Conservation (phyloP, 2,888 invertebrate species). For the Acronicta psi region DNA sequence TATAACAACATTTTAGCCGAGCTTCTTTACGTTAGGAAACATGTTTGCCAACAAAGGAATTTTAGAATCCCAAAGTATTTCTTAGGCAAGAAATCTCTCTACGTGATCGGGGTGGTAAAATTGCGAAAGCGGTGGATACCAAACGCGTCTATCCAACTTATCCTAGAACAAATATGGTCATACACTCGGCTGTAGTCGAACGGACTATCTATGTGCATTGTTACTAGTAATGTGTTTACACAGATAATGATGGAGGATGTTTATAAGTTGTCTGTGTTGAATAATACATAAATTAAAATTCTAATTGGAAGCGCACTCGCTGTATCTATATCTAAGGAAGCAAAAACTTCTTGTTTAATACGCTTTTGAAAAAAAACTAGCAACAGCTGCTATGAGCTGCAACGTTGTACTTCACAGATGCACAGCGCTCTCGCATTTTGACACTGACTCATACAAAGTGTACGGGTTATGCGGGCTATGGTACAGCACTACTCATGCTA, state of each 20-base stretch:
- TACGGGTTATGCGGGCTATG: conserved; percentile 51
- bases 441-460: conserved; percentile 48
- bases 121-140: conserved; percentile 65
- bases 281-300: conserved; percentile 48
- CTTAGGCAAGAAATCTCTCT: conserved; percentile 68
- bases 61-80: conserved; percentile 69
- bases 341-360: conserved; percentile 14
- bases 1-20: conserved; percentile 38
- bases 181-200: conserved; percentile 62
- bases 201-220: conserved; percentile 56
- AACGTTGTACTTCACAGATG: conserved; percentile 53
- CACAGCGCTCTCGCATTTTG: conserved; percentile 46
- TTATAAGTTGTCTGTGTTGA: conserved; percentile 36
- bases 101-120: conserved; percentile 75
- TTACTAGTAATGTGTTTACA: conserved; percentile 50
- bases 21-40: conserved; percentile 54
- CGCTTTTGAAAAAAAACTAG: conserved; percentile 13
- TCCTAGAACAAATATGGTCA: conserved; percentile 71
- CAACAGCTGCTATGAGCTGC: conserved; percentile 38
- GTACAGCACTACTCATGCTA: conserved; percentile 37
- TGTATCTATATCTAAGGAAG: conserved; percentile 24
- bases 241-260: conserved; percentile 49
- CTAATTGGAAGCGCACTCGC: conserved; percentile 33
- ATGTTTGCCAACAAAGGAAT: conserved; percentile 69
- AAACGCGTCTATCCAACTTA: conserved; percentile 68